Evolutionary conservation across 2,888 invertebrate species (phyloP).

Genomic region (Neoscelio sp.): DNA sequence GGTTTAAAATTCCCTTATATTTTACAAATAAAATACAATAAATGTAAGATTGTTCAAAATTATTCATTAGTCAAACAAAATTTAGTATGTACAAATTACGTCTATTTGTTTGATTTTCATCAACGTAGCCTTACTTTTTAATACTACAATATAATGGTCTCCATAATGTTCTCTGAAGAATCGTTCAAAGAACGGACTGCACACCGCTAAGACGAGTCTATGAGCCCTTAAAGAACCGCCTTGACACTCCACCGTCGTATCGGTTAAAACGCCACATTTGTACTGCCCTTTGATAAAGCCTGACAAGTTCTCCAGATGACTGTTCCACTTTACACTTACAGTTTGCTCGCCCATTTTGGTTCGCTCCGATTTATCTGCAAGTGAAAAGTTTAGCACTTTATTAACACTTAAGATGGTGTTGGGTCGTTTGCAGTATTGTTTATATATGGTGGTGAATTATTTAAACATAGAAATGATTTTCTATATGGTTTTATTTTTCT

Average conservation of each 20-base stretch:
- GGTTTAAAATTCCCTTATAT: too few relatives aligned
- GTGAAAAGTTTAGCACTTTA: not conserved
- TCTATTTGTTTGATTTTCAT: too few relatives aligned
- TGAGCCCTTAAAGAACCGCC: slow-evolving; percentile 89
- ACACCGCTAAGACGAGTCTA: slow-evolving; percentile 89
- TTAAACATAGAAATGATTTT: not conserved
- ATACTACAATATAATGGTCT: slow-evolving; percentile 89
- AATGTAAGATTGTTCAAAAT: not conserved
- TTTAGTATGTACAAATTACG: not conserved
- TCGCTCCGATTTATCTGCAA: slow-evolving; percentile 21
- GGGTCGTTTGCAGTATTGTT: too few relatives aligned
- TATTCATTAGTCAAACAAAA: not conserved
- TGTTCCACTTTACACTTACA: slow-evolving; percentile 89
- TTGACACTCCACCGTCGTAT: slow-evolving; percentile 89
- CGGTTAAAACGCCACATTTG: slow-evolving; percentile 88
- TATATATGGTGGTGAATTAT: too few relatives aligned
- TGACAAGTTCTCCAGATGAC: slow-evolving; percentile 89
- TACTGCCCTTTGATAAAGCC: slow-evolving; percentile 88
- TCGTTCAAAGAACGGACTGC: slow-evolving; percentile 90
- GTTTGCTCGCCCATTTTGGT: slow-evolving; percentile 86
- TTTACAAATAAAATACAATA: too few relatives aligned
- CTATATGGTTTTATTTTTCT: too few relatives aligned
- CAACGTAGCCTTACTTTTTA: slow-evolving; percentile 84
- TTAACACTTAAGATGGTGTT: too few relatives aligned
- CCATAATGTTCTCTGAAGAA: slow-evolving; percentile 90